Percentiles rank a stretch among this genome's conserved stretches.
Conservation (phyloP, 2,888 invertebrate species). For the Dromius quadrimaculatus region DNA sequence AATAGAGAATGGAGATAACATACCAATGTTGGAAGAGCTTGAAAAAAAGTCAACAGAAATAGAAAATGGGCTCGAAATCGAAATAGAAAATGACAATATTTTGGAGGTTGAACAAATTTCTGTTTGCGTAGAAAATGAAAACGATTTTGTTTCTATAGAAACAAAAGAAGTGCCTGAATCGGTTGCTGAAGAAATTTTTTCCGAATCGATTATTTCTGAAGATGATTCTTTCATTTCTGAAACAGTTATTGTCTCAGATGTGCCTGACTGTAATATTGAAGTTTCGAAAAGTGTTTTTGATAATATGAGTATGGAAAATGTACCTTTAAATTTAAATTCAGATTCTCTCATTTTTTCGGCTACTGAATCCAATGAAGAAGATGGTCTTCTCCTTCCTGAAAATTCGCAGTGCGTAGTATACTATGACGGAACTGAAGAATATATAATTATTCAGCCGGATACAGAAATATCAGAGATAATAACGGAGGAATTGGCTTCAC, state of each 20-base stretch:
- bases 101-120: neutral
- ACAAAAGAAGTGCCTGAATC: neutral
- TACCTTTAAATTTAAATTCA: conserved; percentile 5
- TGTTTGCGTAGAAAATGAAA: conserved; percentile 10
- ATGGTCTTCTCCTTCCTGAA: conserved; percentile 17
- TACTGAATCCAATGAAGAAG: conserved; percentile 1
- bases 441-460: conserved; percentile 23
- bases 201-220: no score
- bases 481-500: neutral
- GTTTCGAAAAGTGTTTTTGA: neutral
- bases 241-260: neutral
- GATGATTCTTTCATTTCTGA: neutral
- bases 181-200: no score
- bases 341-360: neutral
- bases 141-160: neutral
- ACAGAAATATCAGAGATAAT: neutral
- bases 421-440: conserved; percentile 17
- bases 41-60: no score
- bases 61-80: no score
- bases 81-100: neutral
- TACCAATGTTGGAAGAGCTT: neutral
- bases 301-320: neutral
- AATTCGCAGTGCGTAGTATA: conserved; percentile 15
- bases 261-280: conserved; percentile 8
- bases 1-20: neutral